Base-by-base conservation (phyloP, 2,888 invertebrate species). In the Hyposoter dolosus region DNA sequence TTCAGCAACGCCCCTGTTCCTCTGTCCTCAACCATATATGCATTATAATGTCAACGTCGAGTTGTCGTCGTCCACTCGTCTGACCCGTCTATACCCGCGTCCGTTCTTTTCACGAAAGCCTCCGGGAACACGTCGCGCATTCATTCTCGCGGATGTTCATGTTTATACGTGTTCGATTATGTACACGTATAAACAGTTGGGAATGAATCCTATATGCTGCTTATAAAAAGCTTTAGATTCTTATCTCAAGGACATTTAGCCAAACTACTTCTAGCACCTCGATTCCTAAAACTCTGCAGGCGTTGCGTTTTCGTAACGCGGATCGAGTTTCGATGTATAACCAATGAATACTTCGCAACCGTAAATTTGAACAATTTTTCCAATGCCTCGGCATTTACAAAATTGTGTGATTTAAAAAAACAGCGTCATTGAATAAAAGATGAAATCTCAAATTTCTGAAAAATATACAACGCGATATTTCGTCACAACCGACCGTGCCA, bases 211-310 rank as follows among this genome's bases (percentile, higher is more conserved):
- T 88, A 77, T 86, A 86, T 85, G 86, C 76, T 12, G 84, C 87
- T 80, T 81, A 87, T 87, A 88, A 87, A 89, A 89, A 88, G 87
- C 88, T 89, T 89, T 89, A 85, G 89, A 90, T 89, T 88, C 87
- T 89, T 79, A 88, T 80, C 84, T 60, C 90, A 90, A 91, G 91
- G 91, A 88, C 90, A 82, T 65, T 84, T 82, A 82, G 83, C 68
- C 56, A n/a, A 75, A 60, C 7, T 40, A 17, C 9, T 72, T 40
- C 3, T 40, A 40, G 15, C 56, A 23, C 60, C 71, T 43, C 5
- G n/a, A 53, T 53, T 53, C n/a, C 50, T n/a, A 53, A 53, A n/a
- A 53, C n/a, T 53, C 50, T 7, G n/a, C 50, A 50, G 17, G 17
- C n/a, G 15, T 50, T 19, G n/a, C 50, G 12, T 53, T 53, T 53